phyloP scores from a whole-genome alignment of 2,888 invertebrate genomes.

The Zaprionus obscuricornis region DNA sequence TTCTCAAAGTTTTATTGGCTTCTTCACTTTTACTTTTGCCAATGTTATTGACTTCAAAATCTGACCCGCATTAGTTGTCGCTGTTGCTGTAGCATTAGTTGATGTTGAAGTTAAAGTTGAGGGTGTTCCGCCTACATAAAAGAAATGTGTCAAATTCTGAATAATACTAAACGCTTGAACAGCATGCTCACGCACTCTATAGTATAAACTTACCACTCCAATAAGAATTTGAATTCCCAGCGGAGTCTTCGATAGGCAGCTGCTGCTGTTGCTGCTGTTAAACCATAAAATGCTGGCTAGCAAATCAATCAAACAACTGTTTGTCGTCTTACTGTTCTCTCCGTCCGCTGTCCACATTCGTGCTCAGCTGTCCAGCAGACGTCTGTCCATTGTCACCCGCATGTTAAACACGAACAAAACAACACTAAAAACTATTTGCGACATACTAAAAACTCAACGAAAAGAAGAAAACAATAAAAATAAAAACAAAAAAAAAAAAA shows the following conservation, averaged over 20 bases:
- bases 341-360: neutral
- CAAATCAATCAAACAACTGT: conserved; percentile 46
- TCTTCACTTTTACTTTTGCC: neutral
- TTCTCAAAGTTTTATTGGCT: too few species aligned
- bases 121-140: conserved; percentile 26
- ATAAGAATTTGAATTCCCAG: conserved; percentile 14
- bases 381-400: conserved; percentile 52
- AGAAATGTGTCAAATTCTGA: conserved; percentile 20
- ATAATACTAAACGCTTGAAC: neutral
- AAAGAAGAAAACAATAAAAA: neutral
- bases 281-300: conserved; percentile 30
- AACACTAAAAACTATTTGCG: conserved; percentile 13
- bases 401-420: conserved; percentile 18
- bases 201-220: conserved; percentile 43
- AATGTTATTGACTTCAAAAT: neutral
- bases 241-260: neutral
- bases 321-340: conserved; percentile 2
- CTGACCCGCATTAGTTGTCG: too few species aligned
- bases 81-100: too few species aligned
- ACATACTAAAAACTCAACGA: too few species aligned
- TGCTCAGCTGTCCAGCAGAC: conserved; percentile 24
- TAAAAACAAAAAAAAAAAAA: too few species aligned
- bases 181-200: conserved; percentile 26
- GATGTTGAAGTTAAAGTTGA: too few species aligned
- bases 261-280: conserved; percentile 28